Conservation (phyloP, 2,797 vertebrate species). For the Chelon auratus region DNA sequence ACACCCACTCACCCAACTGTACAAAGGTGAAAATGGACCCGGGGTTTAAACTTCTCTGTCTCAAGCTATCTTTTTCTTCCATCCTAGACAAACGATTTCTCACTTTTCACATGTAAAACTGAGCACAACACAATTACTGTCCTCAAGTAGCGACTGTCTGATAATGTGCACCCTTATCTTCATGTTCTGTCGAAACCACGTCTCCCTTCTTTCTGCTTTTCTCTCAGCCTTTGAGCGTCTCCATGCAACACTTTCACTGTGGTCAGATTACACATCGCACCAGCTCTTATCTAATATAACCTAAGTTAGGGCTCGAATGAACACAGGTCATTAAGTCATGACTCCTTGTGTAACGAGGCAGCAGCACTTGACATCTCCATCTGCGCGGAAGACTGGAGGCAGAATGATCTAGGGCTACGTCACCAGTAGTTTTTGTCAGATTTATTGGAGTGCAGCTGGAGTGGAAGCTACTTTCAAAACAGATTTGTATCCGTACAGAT, state of each 20-base stretch:
- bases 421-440: slow-evolving; percentile 8
- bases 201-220: no score
- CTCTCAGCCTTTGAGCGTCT: no score
- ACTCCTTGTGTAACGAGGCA: slow-evolving; percentile 16
- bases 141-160: no score
- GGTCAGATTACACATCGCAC: not conserved
- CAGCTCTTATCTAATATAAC: not conserved
- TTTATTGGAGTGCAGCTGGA: not conserved
- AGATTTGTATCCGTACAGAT: no score
- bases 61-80: not conserved
- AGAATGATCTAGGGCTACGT: slow-evolving; percentile 5
- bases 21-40: no score
- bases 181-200: no score
- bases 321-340: slow-evolving; percentile 7
- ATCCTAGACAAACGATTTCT: no score
- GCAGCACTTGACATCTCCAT: not conserved
- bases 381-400: not conserved
- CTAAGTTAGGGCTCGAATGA: not conserved
- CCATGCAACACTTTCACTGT: not conserved
- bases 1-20: no score
- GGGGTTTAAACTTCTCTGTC: not conserved
- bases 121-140: no score
- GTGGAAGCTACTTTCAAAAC: no score
- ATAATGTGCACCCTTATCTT: no score
- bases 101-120: no score